Percentiles rank a stretch among this genome's conserved stretches.
These are phyloP conservation scores for Clistopyga incitator DNA, from an alignment of 2,888 invertebrate genomes.

Conservation along the genomic window DNA sequence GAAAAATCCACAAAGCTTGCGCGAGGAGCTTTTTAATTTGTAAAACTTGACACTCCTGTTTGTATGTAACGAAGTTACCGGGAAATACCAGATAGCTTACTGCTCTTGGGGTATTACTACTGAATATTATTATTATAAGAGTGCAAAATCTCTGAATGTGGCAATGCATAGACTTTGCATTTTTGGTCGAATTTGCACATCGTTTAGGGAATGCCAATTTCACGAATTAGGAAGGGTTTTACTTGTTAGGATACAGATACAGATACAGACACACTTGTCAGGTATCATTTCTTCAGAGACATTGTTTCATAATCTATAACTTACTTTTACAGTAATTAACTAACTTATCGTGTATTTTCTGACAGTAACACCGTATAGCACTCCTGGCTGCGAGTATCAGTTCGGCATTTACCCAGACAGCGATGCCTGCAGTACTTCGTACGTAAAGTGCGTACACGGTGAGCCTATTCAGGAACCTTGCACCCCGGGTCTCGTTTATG, in stretches of 20 bases:
- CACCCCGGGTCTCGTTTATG: conserved; percentile 95
- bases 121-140: too few species aligned
- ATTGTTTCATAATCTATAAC: conserved; percentile 8
- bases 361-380: conserved; percentile 91
- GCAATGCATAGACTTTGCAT: too few species aligned
- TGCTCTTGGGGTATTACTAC: too few species aligned
- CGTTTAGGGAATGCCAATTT: neutral
- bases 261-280: too few species aligned
- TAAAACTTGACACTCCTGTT: too few species aligned
- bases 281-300: neutral
- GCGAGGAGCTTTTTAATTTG: too few species aligned
- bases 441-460: conserved; percentile 94
- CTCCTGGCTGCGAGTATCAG: conserved; percentile 94
- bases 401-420: conserved; percentile 95
- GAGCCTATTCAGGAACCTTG: conserved; percentile 92
- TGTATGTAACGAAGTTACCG: too few species aligned
- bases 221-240: neutral
- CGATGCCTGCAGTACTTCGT: conserved; percentile 92
- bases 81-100: too few species aligned
- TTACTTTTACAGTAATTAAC: neutral
- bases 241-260: too few species aligned
- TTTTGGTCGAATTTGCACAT: neutral
- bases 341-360: neutral
- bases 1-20: too few species aligned
- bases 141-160: too few species aligned